Conservation (phyloP, 2,888 invertebrate species). For the Lottia scabra region DNA sequence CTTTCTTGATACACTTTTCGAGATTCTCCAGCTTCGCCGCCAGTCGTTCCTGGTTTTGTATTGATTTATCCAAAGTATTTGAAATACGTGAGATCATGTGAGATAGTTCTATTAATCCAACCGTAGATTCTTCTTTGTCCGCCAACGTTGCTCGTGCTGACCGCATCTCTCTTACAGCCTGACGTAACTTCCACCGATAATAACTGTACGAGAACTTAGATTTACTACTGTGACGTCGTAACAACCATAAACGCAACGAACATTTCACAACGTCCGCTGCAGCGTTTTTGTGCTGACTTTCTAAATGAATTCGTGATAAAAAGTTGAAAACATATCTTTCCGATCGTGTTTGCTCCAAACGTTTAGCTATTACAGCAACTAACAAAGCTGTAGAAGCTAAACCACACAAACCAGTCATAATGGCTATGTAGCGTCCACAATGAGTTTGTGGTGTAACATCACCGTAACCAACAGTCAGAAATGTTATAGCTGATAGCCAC, state of each 20-base stretch:
- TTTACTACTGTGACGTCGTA: not conserved
- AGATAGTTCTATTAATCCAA: conserved; percentile 54
- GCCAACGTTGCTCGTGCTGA: conserved; percentile 41
- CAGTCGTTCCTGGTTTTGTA: conserved; percentile 13
- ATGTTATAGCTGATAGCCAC: conserved; percentile 59
- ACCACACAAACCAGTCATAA: conserved; percentile 53
- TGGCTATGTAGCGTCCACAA: conserved; percentile 58
- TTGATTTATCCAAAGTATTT: conserved; percentile 23
- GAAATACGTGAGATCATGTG: conserved; percentile 43
- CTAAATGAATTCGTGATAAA: conserved; percentile 52
- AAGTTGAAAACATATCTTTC: conserved; percentile 59
- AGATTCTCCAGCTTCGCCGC: conserved; percentile 15
- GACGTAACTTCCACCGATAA: conserved; percentile 30
- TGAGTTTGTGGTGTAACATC: conserved; percentile 54
- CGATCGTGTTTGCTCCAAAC: conserved; percentile 51
- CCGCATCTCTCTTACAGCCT: conserved; percentile 42
- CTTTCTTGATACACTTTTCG: conserved; percentile 21
- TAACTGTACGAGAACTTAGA: conserved; percentile 19
- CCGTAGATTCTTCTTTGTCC: conserved; percentile 49
- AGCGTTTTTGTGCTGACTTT: conserved; percentile 43
- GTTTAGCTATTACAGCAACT: conserved; percentile 54
- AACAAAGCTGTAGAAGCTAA: conserved; percentile 54
- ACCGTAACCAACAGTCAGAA: conserved; percentile 58
- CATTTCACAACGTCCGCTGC: conserved; percentile 57
- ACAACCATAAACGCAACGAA: conserved; percentile 29